These are phyloP conservation scores for Anagrus nilaparvatae DNA, from an alignment of 1,140 invertebrate species.

Conservation along the genomic window DNA sequence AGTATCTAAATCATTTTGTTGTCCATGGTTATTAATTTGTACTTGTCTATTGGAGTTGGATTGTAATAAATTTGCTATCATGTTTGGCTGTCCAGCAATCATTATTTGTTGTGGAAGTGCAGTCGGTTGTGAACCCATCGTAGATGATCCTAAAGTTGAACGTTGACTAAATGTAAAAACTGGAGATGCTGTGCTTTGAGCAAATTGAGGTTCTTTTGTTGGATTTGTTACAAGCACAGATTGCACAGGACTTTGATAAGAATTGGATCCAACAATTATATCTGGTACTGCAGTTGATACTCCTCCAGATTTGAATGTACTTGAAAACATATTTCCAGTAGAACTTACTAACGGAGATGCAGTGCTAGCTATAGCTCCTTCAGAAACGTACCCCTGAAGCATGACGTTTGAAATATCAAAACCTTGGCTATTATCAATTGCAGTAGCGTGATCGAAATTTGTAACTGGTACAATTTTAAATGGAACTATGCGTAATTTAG, in stretches of 20 bases:
- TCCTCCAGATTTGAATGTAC: conserved; percentile 8
- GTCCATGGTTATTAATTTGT: conserved; percentile 25
- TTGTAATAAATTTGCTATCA: conserved; percentile 25
- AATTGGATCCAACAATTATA: conserved; percentile 35
- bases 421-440: conserved; percentile 34
- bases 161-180: conserved; percentile 28
- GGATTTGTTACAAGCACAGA: conserved; percentile 24
- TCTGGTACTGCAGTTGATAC: conserved; percentile 26
- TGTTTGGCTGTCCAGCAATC: conserved; percentile 29
- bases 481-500: conserved; percentile 33
- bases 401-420: conserved; percentile 37
- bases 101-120: conserved; percentile 20
- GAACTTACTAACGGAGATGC: conserved; percentile 26
- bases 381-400: conserved; percentile 25
- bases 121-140: conserved; percentile 20
- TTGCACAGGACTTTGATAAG: conserved; percentile 29
- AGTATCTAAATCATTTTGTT: no score
- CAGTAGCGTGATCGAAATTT: conserved; percentile 36
- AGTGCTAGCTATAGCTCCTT: conserved; percentile 24
- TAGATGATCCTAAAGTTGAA: conserved; percentile 19
- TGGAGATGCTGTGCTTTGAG: conserved; percentile 29
- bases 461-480: conserved; percentile 32
- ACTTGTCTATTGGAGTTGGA: conserved; percentile 19
- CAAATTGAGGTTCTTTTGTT: conserved; percentile 21
- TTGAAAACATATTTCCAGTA: conserved; percentile 14